These are phyloP conservation scores for Agonopterix subpropinquella DNA, from an alignment of 2,888 invertebrate species.

Conservation along the genomic window DNA sequence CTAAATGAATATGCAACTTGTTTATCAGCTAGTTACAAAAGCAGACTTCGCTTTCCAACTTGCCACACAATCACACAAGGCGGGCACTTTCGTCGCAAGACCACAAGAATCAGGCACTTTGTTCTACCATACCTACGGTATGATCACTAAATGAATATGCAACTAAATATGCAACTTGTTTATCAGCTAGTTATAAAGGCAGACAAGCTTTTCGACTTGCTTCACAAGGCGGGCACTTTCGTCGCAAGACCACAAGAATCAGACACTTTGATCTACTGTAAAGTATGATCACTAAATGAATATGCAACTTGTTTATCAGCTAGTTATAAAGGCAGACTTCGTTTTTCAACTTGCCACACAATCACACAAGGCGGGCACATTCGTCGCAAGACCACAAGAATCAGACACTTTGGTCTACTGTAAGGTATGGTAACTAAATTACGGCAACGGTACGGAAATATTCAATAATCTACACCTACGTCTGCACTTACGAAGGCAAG, in stretches of 20 bases:
- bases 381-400: not conserved
- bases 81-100: not conserved
- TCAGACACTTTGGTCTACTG: not conserved
- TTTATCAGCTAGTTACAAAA: not conserved
- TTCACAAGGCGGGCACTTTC: constrained; percentile 1
- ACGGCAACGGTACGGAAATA: no score
- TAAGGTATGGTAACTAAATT: not conserved
- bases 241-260: not conserved
- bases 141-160: not conserved
- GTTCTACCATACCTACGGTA: not conserved
- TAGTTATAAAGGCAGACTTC: not conserved
- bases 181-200: not conserved
- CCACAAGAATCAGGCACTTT: constrained; percentile 2
- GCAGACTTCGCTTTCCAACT: no score
- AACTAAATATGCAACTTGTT: not conserved
- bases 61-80: constrained; percentile 1
- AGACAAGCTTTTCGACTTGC: no score
- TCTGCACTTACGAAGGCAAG: no score
- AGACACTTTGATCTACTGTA: not conserved
- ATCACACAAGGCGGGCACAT: constrained; percentile 1
- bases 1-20: not conserved
- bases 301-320: not conserved
- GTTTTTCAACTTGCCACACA: not conserved
- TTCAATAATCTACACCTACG: no score
- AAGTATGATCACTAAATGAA: not conserved